These are phyloP conservation scores for Chalcis sispes DNA, from an alignment of 2,888 invertebrate genomes.

Conservation along the genomic window DNA sequence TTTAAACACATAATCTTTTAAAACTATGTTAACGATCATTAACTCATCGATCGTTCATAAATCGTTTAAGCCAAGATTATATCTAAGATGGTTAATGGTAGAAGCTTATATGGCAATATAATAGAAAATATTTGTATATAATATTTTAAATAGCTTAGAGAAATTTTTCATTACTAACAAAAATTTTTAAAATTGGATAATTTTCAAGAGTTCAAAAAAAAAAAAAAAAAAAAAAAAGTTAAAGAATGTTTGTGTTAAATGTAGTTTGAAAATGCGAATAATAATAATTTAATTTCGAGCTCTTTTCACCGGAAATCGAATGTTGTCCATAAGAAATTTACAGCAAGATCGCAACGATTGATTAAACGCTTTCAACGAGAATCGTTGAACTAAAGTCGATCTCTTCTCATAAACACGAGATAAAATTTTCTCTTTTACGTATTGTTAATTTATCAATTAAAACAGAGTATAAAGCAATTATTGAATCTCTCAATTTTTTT, in stretches of 20 bases:
- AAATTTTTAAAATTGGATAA: background rate
- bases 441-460: background rate
- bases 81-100: too few species aligned
- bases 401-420: conserved; percentile 34
- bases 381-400: conserved; percentile 20
- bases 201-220: background rate
- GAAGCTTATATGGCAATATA: too few species aligned
- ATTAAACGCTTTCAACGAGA: conserved; percentile 16
- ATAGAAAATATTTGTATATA: too few species aligned
- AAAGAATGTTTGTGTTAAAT: background rate
- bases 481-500: background rate
- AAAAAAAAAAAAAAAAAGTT: too few species aligned
- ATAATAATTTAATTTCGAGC: too few species aligned
- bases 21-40: too few species aligned
- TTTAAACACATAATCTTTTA: too few species aligned
- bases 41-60: too few species aligned
- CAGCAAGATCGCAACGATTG: conserved; percentile 32
- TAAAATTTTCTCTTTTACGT: conserved; percentile 27
- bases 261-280: background rate
- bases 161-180: background rate
- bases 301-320: conserved; percentile 17
- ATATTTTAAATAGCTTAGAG: too few species aligned
- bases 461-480: background rate
- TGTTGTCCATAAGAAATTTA: conserved; percentile 26
- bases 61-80: too few species aligned